Evolutionary conservation across 2,797 vertebrate genomes (phyloP).

Genomic region (Ispidina picta): DNA sequence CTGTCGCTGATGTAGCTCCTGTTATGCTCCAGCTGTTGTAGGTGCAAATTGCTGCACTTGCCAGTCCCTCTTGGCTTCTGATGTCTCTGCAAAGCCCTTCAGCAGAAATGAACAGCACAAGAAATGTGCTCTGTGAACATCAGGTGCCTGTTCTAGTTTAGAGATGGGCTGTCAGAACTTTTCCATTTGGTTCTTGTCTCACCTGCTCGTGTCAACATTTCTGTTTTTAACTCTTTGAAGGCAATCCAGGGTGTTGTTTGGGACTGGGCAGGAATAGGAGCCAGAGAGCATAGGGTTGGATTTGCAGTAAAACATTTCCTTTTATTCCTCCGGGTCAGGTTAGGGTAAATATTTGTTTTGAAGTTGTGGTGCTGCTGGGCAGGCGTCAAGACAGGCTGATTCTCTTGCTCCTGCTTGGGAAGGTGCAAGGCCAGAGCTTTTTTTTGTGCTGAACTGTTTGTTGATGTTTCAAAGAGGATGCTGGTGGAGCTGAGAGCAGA

Average conservation of each 20-base stretch:
- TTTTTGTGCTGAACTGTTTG: not conserved
- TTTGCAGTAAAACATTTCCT: not conserved
- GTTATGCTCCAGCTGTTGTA: not conserved
- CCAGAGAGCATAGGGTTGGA: fast-evolving
- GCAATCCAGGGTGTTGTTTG: not conserved
- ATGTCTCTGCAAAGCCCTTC: constrained; percentile 14
- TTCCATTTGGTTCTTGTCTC: not conserved
- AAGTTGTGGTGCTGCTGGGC: not conserved
- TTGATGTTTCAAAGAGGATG: not conserved
- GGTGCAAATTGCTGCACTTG: not conserved
- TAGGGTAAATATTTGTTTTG: constrained; percentile 14
- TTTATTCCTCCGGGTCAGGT: not conserved
- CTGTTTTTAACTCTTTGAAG: not conserved
- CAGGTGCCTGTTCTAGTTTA: not conserved
- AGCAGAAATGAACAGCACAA: not conserved
- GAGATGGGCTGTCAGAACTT: not conserved
- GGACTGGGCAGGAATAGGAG: not conserved
- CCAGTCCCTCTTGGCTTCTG: not conserved
- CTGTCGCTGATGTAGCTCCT: not conserved
- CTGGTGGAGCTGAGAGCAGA: not conserved
- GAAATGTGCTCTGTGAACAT: not conserved
- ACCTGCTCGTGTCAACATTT: not conserved
- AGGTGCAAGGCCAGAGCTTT: not conserved
- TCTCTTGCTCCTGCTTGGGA: not conserved
- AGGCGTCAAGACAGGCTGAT: not conserved